Percentiles rank a stretch among this genome's conserved stretches.
Evolutionary conservation across 1,140 invertebrate genomes (phyloP).

Genomic region (Drosophila burlai): DNA sequence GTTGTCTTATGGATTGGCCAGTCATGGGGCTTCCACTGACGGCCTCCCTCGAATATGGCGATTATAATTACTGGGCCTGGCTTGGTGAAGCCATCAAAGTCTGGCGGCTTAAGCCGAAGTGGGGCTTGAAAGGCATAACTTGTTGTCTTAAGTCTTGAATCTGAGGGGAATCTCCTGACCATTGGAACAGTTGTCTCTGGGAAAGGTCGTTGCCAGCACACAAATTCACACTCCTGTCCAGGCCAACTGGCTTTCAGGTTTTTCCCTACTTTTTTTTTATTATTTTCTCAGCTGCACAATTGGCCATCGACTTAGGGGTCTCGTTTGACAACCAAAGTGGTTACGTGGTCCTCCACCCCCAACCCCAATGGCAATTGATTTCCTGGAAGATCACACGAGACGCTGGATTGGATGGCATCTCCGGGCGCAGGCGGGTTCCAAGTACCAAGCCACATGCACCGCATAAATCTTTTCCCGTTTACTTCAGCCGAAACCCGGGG

Average conservation of each 20-base stretch:
- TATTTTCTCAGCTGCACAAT: constrained; percentile 59
- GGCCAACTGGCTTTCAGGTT: constrained; percentile 49
- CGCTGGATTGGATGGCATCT: constrained; percentile 76
- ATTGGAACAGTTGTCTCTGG: constrained; percentile 36
- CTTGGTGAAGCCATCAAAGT: constrained; percentile 5
- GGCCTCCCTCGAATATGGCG: constrained; percentile 31
- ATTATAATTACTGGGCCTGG: constrained; percentile 44
- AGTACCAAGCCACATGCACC: constrained; percentile 60
- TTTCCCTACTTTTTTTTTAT: constrained; percentile 10
- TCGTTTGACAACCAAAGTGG: constrained; percentile 72
- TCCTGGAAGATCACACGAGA: constrained; percentile 64
- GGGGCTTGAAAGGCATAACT: constrained; percentile 21
- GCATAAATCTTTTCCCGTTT: constrained; percentile 78
- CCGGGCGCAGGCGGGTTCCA: constrained; percentile 45
- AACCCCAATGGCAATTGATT: constrained; percentile 43
- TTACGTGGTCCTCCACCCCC: constrained; percentile 69
- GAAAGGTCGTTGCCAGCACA: constrained; percentile 58
- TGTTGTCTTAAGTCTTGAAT: constrained; percentile 1
- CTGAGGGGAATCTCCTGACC: constrained; percentile 3
- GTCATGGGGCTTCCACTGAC: constrained; percentile 15
- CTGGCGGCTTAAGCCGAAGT: background rate
- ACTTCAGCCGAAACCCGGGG: constrained; percentile 58
- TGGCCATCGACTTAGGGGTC: constrained; percentile 67
- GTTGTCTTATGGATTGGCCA: constrained; percentile 9
- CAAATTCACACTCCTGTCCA: constrained; percentile 50